Evolutionary conservation across 1,140 invertebrate genomes (phyloP), one percentile per base, ranked within the genome.

Genomic region (Physella acuta): DNA sequence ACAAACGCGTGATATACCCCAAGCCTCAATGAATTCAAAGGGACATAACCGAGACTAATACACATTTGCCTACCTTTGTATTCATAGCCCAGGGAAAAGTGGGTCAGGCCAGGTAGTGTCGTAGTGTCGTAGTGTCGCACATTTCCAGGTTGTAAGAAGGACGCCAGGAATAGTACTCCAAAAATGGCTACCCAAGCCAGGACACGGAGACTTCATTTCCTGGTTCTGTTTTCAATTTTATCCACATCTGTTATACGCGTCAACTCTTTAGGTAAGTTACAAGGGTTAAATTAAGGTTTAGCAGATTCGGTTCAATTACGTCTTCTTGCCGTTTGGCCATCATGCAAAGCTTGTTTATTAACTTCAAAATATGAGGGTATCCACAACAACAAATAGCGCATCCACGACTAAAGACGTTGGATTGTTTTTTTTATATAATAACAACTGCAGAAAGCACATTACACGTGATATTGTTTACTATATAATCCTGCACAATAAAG

Each of bases 211-310:
- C 33, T 34, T 17, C 58, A 60, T 30, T 60, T 60, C 20, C 58
- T 60, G 58, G 58, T 60, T 60, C 39, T 44, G 39, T 44, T 44
- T 44, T 44, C 39, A 44, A 44, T 44, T 44, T 44, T 44, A 44
- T 11, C 39, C 39, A 44, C 8, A 11, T 8, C 39, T 44, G 8
- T 44, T 44, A 11, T 44, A 11, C 20, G 39, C 20, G 39, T 11
- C 39, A 20, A 20, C 20, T 11, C 39, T 20, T 11, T 20, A 8
- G 39, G 39, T 44, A 44, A 8, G 39, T 8, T 44, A 20, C 20
- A 44, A 11, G 8, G 8, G 20, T 44, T 44, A 44, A 44, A 44
- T 8, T 20, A 8, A 44, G 8, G 20, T 20, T 44, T 11, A 44
- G 39, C 39, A 44, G 39, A 44, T 20, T 11, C 20, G 39, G 39